Conservation (phyloP, 2,888 invertebrate genomes). For the Drosophila dives region DNA sequence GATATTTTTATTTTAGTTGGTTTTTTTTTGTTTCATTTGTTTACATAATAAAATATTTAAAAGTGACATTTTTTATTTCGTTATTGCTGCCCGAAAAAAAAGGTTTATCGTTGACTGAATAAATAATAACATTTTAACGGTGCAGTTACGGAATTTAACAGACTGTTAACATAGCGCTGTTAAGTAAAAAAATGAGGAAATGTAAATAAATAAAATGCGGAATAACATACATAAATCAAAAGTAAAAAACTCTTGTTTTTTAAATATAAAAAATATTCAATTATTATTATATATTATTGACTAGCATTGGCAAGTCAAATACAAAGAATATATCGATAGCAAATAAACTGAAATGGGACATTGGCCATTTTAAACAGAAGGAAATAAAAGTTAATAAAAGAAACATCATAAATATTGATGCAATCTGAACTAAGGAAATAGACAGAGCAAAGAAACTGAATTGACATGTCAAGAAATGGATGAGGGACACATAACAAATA, state of each 20-base stretch:
- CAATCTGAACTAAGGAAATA: not conserved
- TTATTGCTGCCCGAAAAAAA: constrained; percentile 1
- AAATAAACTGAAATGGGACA: not conserved
- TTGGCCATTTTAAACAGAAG: not conserved
- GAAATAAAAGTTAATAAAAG: not conserved
- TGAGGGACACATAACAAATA: not conserved
- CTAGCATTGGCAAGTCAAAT: not conserved
- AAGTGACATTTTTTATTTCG: constrained; percentile 11
- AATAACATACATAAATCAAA: not conserved
- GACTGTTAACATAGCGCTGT: not conserved
- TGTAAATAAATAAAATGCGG: constrained; percentile 4
- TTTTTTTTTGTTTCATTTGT: not conserved
- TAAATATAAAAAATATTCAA: not conserved
- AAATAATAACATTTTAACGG: constrained; percentile 1
- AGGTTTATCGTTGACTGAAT: not conserved
- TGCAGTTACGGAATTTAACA: constrained; percentile 4
- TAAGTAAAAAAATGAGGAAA: not conserved
- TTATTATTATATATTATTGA: not conserved
- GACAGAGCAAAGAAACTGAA: not conserved
- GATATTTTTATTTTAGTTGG: not conserved
- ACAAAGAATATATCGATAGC: not conserved
- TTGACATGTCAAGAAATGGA: not conserved
- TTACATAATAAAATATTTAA: constrained; percentile 10
- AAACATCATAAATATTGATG: constrained; percentile 2
- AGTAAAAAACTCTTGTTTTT: not conserved